phyloP scores from a whole-genome alignment of 2,888 invertebrate species.

The Sarcophaga variegata region DNA sequence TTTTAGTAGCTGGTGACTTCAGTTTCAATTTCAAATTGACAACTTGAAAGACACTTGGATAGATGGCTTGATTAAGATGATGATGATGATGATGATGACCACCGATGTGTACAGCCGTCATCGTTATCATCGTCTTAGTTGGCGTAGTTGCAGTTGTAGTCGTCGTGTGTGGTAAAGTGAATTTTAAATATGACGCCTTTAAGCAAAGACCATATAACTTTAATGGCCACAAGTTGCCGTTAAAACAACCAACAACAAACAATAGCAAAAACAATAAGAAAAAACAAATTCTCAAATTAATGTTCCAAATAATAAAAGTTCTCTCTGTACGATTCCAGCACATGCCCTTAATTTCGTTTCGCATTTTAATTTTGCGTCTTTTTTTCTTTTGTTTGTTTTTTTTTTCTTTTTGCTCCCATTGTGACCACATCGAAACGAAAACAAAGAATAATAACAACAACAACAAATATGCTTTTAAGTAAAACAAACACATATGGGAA shows the following conservation, averaged over 20 bases:
- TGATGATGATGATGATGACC: slow-evolving; percentile 19
- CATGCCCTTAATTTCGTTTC: slow-evolving; percentile 52
- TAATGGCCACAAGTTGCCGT: slow-evolving; percentile 68
- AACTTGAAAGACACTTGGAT: slow-evolving; percentile 17
- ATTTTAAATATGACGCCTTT: slow-evolving; percentile 69
- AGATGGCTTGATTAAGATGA: not conserved
- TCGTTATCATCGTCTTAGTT: not conserved
- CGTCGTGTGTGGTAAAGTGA: slow-evolving; percentile 67
- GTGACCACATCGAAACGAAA: not conserved
- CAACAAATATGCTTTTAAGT: not conserved
- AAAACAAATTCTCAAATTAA: slow-evolving; percentile 43
- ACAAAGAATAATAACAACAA: not conserved
- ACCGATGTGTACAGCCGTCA: slow-evolving; percentile 6
- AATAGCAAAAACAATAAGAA: slow-evolving; percentile 33
- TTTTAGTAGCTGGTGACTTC: not conserved
- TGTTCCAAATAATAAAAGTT: slow-evolving; percentile 23
- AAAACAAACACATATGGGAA: slow-evolving; percentile 76
- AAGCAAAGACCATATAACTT: slow-evolving; percentile 57
- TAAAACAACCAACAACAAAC: slow-evolving; percentile 44
- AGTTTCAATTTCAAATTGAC: slow-evolving; percentile 4
- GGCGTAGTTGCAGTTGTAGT: not conserved
- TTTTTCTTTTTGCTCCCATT: not conserved
- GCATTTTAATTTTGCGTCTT: too few relatives aligned
- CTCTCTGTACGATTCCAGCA: slow-evolving; percentile 6
- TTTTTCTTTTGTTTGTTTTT: not conserved